phyloP scores from a whole-genome alignment of 2,113 vertebrate genomes.

The Prionailurus bengalensis region DNA sequence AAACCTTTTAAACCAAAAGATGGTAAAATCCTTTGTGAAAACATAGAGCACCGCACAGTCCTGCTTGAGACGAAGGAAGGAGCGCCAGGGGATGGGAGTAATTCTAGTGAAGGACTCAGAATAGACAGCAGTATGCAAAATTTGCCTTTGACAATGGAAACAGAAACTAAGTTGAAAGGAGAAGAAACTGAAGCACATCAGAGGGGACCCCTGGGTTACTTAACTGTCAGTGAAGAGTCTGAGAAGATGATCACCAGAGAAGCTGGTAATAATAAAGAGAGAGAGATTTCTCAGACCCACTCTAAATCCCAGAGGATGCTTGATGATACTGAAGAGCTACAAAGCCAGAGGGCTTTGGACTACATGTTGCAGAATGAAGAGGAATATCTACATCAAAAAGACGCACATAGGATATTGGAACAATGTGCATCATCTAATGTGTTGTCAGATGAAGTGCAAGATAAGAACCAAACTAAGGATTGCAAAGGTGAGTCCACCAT shows the following conservation, averaged over 20 bases:
- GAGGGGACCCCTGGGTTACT: accelerated
- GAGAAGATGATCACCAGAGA: conserved; percentile 2
- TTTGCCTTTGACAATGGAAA: conserved; percentile 62
- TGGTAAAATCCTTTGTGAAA: neutral
- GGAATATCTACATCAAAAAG: neutral
- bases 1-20: conserved; percentile 12
- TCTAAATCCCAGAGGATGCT: neutral
- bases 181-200: conserved; percentile 39
- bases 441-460: accelerated
- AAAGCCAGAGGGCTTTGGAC: neutral
- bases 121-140: neutral
- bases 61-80: neutral
- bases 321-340: neutral
- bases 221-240: neutral
- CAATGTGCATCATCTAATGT: neutral
- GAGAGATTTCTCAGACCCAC: neutral
- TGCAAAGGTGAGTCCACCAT: neutral
- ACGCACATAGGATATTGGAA: accelerated
- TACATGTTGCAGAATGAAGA: neutral
- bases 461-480: neutral
- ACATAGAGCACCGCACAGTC: neutral
- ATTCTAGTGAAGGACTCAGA: neutral
- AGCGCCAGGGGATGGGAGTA: neutral
- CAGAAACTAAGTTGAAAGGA: neutral
- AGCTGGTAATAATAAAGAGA: neutral